Conservation (phyloP, 2,888 invertebrate species). For the Molorchus minor region DNA sequence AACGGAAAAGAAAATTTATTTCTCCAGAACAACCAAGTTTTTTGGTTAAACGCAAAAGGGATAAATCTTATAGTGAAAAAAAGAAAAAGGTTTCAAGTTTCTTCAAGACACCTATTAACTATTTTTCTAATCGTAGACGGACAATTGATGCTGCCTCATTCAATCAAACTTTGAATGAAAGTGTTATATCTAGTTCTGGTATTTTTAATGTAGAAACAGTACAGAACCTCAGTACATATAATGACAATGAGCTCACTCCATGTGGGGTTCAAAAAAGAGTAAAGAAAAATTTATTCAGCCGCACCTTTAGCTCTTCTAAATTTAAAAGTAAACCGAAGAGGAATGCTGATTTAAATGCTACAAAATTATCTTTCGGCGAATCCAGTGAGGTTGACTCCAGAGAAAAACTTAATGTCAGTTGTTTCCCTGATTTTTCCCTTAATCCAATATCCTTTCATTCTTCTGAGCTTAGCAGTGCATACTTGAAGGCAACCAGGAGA, state of each 20-base stretch:
- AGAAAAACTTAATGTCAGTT: slow-evolving; percentile 55
- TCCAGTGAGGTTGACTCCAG: slow-evolving; percentile 43
- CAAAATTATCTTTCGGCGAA: slow-evolving; percentile 52
- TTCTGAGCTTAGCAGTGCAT: slow-evolving; percentile 47
- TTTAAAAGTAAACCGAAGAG: slow-evolving; percentile 51
- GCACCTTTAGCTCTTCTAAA: slow-evolving; percentile 59
- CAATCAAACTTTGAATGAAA: slow-evolving; percentile 55
- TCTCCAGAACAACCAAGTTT: slow-evolving; percentile 48
- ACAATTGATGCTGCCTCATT: slow-evolving; percentile 55
- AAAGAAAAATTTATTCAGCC: slow-evolving; percentile 57
- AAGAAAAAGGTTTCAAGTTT: slow-evolving; percentile 56
- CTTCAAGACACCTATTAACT: slow-evolving; percentile 59
- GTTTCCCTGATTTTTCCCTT: slow-evolving; percentile 59
- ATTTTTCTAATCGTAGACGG: slow-evolving; percentile 58
- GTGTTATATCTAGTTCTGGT: slow-evolving; percentile 57
- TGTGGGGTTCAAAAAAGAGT: slow-evolving; percentile 45
- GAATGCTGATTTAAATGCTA: slow-evolving; percentile 50
- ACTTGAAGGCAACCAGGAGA: slow-evolving; percentile 52
- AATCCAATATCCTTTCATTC: slow-evolving; percentile 45
- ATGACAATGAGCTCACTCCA: slow-evolving; percentile 38
- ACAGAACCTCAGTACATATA: slow-evolving; percentile 51
- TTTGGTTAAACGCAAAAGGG: slow-evolving; percentile 51
- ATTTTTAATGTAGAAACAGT: slow-evolving; percentile 57
- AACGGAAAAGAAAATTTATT: slow-evolving; percentile 47
- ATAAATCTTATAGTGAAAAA: slow-evolving; percentile 55